Base-by-base conservation (phyloP, 2,113 vertebrate genomes). In the Crotalus helleri region DNA sequence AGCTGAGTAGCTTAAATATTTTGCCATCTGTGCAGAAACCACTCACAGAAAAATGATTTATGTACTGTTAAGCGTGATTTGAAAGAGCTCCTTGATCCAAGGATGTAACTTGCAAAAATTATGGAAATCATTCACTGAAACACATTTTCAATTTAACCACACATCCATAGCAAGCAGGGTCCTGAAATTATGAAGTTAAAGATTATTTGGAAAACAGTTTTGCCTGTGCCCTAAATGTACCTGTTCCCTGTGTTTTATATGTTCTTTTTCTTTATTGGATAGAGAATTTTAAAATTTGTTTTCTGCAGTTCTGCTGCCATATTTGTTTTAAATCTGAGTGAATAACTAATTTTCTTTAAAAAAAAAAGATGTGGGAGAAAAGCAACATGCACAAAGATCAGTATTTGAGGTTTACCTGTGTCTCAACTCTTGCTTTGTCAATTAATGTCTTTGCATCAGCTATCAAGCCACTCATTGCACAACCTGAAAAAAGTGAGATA, bases 351-450 rank as follows among this genome's bases (percentile, higher is more conserved):
- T 88, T 92, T 53, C 17, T 39, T 46, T 4, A 0, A 87, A 53
- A 19, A 87, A 88, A 87, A 23, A 58, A 58, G 26, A 61, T 87
- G 53, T 1, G 55, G 51, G 26, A 93, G 39, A 26, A 85, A 58
- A 33, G 87, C 53, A 3, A 19, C 15, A 24, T 2, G 33, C 88
- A 55, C 44, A 58, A 74, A 91, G 6, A 93, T 61, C 93, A 69
- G 92, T 91, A 91, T 85, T 92, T 91, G 94, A 10, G 4, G 7
- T 95, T 97, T 94, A 99, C 99, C 98, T 99, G 99, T 86, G 99
- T 99, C 97, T 99, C 99, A 97, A 99, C 99, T 97, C 99, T 98
- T 85, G 99, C 99, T 98, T 99, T 99, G 98, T 99, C 99, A 61
- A 99, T 99, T 90, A 99, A 98, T 93, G 99, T 99, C 98, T 99